Evolutionary conservation across 2,888 invertebrate species (phyloP).

Genomic region (Bombyx huttoni): DNA sequence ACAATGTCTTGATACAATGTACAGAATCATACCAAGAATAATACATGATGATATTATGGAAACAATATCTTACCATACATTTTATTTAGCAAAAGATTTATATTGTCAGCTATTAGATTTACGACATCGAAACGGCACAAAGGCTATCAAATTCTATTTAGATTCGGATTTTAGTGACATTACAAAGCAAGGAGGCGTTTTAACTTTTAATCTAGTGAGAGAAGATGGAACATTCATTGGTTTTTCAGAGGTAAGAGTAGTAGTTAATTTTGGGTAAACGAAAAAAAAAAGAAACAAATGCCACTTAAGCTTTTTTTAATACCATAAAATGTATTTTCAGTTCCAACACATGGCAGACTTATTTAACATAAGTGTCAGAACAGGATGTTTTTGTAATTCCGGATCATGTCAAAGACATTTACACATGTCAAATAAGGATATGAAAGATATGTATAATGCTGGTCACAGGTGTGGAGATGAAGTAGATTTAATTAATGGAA

Average conservation of each 20-base stretch:
- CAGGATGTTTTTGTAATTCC: slow-evolving; percentile 97
- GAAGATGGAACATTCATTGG: slow-evolving; percentile 86
- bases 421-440: slow-evolving; percentile 75
- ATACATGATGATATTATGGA: slow-evolving; percentile 65
- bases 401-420: slow-evolving; percentile 93
- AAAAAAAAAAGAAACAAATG: background rate
- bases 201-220: slow-evolving; percentile 90
- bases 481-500: slow-evolving; percentile 85
- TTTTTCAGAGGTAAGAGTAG: slow-evolving; percentile 81
- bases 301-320: background rate
- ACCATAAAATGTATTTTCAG: slow-evolving; percentile 53
- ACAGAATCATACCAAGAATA: slow-evolving; percentile 73
- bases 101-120: slow-evolving; percentile 74
- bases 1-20: slow-evolving; percentile 85
- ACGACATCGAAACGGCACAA: slow-evolving; percentile 80
- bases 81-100: slow-evolving; percentile 80
- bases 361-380: slow-evolving; percentile 87
- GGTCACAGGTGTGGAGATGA: slow-evolving; percentile 95
- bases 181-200: slow-evolving; percentile 83
- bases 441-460: slow-evolving; percentile 83
- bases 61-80: slow-evolving; percentile 81
- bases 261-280: background rate
- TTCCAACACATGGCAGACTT: slow-evolving; percentile 91
- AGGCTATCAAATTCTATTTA: slow-evolving; percentile 80
- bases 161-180: slow-evolving; percentile 77